Conservation (phyloP, 2,797 vertebrate species). For the Agapornis canus region DNA sequence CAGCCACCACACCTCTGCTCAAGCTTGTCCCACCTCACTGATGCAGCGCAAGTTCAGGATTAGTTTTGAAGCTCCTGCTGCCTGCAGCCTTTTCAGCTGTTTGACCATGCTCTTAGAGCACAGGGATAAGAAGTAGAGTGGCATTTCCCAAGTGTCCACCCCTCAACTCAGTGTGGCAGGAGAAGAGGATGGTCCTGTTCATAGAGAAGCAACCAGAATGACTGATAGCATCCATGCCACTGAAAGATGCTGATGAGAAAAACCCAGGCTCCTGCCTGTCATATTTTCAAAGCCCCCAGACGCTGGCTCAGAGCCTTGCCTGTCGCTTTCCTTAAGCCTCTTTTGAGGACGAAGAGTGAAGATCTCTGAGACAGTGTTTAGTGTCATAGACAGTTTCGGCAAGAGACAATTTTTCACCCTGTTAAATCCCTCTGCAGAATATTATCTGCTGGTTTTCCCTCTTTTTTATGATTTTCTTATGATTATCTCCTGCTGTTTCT, state of each 20-base stretch:
- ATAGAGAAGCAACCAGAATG: not conserved
- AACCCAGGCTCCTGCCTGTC: slow-evolving; percentile 52
- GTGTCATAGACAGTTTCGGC: slow-evolving; percentile 59
- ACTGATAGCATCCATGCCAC: slow-evolving; percentile 50
- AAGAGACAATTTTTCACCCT: slow-evolving; percentile 63
- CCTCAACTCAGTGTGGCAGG: not conserved
- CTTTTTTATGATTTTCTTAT: slow-evolving; percentile 71
- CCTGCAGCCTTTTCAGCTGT: not conserved
- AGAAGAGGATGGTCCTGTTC: slow-evolving; percentile 3
- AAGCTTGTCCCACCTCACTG: fast-evolving
- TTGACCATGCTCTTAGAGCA: not conserved
- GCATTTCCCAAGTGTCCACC: not conserved
- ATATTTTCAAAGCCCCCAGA: slow-evolving; percentile 61
- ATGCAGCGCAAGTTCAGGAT: not conserved
- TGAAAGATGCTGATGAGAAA: slow-evolving; percentile 57
- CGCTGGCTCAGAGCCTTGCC: slow-evolving; percentile 43
- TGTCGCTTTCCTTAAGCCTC: slow-evolving; percentile 69
- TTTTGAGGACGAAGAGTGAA: slow-evolving; percentile 60
- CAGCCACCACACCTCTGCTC: not conserved
- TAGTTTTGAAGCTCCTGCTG: not conserved
- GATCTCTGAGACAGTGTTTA: slow-evolving; percentile 64
- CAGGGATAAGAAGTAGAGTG: not conserved
- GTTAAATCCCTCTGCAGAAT: slow-evolving; percentile 68
- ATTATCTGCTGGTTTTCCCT: slow-evolving; percentile 64
- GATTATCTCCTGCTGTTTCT: slow-evolving; percentile 70